Percentiles rank a stretch among this genome's conserved stretches.
Conservation (phyloP, 2,888 invertebrate species). For the Lingula anatina region DNA sequence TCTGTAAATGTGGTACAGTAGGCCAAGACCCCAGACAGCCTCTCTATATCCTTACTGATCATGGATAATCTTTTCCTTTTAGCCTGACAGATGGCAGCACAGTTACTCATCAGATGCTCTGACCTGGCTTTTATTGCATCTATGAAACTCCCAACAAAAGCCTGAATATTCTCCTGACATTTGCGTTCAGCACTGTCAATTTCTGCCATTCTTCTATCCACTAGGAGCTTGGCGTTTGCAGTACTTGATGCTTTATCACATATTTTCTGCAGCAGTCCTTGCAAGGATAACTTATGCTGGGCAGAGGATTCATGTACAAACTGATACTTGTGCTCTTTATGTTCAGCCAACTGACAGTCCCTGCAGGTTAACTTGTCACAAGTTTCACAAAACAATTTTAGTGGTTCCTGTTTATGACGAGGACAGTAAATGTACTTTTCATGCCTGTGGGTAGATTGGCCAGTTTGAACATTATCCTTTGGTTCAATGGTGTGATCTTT, state of each 20-base stretch:
- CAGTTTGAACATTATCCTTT: slow-evolving; percentile 19
- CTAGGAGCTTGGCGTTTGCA: slow-evolving; percentile 65
- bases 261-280: too few species aligned
- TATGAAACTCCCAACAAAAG: slow-evolving; percentile 72
- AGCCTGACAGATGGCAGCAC: slow-evolving; percentile 74
- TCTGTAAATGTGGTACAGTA: slow-evolving; percentile 83
- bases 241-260: too few species aligned
- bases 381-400: slow-evolving; percentile 86
- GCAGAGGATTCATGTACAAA: slow-evolving; percentile 85
- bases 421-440: slow-evolving; percentile 18
- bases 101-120: slow-evolving; percentile 33
- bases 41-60: slow-evolving; percentile 77
- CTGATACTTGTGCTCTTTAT: slow-evolving; percentile 90
- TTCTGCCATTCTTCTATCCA: slow-evolving; percentile 76
- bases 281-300: too few species aligned
- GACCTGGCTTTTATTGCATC: slow-evolving; percentile 34
- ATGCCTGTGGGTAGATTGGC: slow-evolving; percentile 12
- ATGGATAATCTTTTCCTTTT: slow-evolving; percentile 76
- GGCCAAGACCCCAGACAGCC: slow-evolving; percentile 78
- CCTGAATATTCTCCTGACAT: slow-evolving; percentile 79
- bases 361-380: slow-evolving; percentile 89
- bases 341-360: slow-evolving; percentile 87
- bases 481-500: slow-evolving; percentile 45
- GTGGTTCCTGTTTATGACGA: slow-evolving; percentile 62
- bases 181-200: too few species aligned